Evolutionary conservation across 2,113 vertebrate species (phyloP), one percentile per base, ranked within the genome.

Genomic region (Sisor rabdophorus): DNA sequence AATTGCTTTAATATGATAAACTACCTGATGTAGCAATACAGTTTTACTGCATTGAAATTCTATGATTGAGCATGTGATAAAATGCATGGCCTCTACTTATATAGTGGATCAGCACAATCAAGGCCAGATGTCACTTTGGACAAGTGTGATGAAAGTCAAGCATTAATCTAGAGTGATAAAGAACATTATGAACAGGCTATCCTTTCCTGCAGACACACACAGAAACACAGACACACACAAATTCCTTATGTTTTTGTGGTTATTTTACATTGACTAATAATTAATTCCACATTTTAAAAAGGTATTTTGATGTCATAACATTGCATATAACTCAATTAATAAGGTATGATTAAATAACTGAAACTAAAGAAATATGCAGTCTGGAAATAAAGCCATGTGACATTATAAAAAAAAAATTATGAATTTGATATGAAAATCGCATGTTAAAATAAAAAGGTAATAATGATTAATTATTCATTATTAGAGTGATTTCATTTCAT

Each of bases 121-220:
- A 76, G 71, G 83, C 85, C 84, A 86, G 79, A 87, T 85, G 81
- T 82, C 82, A 78, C 20, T 20, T 58, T n/a, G 44, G 71, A 61
- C 68, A 73, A 76, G 75, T 68, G 30, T 28, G 53, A 48, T 10
- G 6, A 76, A 24, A 56, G 28, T 26, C 44, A 50, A 60, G 30
- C 32, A 30, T 59, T 56, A 36, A 71, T 58, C 32, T 7, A 48
- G 19, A 30, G 22, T 69, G 9, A 28, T 4, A 58, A 13, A 60
- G 24, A 73, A 17, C 70, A 11, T 59, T 36, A 64, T 58, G 60
- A 54, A 69, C 53, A 55, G 10, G 56, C 56, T 59, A 32, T 20
- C 59, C 30, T 63, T 8, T 32, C 59, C 20, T 36, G 17, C 6
- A 2, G 8, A 7, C 44, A n/a, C n/a, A n/a, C n/a, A n/a, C n/a